Evolutionary conservation across 2,797 vertebrate genomes (phyloP).

Genomic region (Lepus townsendii): DNA sequence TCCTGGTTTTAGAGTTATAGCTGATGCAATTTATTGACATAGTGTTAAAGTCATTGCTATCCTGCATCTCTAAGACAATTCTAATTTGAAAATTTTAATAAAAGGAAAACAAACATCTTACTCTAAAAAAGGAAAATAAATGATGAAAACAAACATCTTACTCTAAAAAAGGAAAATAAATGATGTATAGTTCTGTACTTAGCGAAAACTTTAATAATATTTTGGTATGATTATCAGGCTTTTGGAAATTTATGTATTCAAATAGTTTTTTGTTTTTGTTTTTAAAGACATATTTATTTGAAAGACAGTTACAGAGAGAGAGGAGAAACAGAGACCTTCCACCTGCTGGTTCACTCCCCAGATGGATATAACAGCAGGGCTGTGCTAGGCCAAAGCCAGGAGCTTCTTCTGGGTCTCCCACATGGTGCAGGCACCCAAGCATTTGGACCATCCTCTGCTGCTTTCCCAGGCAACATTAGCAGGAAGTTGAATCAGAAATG

Average conservation of each 20-base stretch:
- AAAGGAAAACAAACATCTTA: neutral
- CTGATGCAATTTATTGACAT: neutral
- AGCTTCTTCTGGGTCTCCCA: too few species aligned
- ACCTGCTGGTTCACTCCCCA: too few species aligned
- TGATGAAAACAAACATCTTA: neutral
- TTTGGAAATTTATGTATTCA: neutral
- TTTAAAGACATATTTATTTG: too few species aligned
- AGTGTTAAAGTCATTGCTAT: neutral
- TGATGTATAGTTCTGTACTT: neutral
- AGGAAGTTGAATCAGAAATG: too few species aligned
- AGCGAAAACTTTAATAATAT: neutral
- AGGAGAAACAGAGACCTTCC: too few species aligned
- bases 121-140: neutral
- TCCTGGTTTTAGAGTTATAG: constrained; percentile 22
- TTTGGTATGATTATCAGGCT: neutral
- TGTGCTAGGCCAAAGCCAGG: too few species aligned
- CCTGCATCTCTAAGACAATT: neutral
- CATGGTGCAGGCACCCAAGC: too few species aligned
- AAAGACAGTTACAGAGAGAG: too few species aligned
- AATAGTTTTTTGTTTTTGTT: neutral
- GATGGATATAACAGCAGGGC: too few species aligned
- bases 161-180: neutral
- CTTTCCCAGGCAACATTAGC: too few species aligned
- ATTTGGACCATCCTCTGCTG: too few species aligned
- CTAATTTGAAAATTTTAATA: constrained; percentile 29